Percentiles rank a stretch among this genome's conserved stretches.
phyloP scores from a whole-genome alignment of 2,113 vertebrate species.

The Toxostoma redivivum region DNA sequence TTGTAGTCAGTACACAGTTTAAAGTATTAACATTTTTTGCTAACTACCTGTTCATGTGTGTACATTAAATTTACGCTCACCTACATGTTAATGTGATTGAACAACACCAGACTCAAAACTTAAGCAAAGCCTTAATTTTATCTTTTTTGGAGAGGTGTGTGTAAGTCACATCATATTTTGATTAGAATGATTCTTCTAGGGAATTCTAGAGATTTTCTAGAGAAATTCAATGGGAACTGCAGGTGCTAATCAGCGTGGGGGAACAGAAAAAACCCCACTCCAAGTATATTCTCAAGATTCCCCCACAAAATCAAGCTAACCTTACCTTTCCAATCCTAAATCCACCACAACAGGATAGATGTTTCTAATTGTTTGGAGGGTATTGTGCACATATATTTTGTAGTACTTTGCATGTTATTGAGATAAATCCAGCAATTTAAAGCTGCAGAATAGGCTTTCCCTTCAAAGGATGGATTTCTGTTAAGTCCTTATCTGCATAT shows the following conservation, averaged over 20 bases:
- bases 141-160: not conserved
- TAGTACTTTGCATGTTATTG: not conserved
- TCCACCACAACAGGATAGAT: not conserved
- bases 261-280: not conserved
- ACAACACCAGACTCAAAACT: not conserved
- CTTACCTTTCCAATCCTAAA: not conserved
- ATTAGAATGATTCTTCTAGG: not conserved
- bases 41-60: not conserved
- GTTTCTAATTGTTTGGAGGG: not conserved
- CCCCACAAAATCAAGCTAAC: not conserved
- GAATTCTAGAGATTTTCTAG: not conserved
- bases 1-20: not conserved
- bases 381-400: not conserved
- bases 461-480: not conserved
- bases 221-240: not conserved
- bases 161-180: not conserved
- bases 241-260: not conserved
- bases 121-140: not conserved
- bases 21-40: not conserved
- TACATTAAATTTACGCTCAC: accelerated
- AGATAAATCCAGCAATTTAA: slow-evolving; percentile 37
- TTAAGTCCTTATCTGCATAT: slow-evolving; percentile 31
- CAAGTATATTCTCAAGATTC: not conserved
- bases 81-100: accelerated
- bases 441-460: not conserved